Evolutionary conservation across 2,797 vertebrate genomes (phyloP), one percentile per base, ranked within the genome.

Genomic region (Cryptoblepharus egeriae): DNA sequence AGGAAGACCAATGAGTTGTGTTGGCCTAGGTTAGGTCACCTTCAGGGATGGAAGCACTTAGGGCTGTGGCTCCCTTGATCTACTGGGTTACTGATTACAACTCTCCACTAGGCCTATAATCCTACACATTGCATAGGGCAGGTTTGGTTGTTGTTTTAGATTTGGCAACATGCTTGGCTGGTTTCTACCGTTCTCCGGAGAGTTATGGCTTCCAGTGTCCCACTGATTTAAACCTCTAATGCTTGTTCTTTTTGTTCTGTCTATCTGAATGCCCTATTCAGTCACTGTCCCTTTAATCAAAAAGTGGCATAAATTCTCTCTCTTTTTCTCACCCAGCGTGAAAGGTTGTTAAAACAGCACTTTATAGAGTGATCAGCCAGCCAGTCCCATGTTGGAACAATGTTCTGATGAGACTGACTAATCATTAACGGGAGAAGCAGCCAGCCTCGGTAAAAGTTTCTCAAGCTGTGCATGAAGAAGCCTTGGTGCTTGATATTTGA

Each of bases 271-370:
- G 30, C 75, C 24, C 30, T n/a, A 37, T 16, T 5, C 15, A 39
- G 72, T 35, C 18, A 8, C 49, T 74, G 45, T 4, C 2, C 67
- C 69, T 61, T 32, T 55, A 82, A 87, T 80, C 24, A 73, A 65
- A 1, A 65, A 74, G 22, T 8, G n/a, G 26, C 12, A 49, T 77
- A 42, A 78, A 77, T 90, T 55, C 60, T n/a, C 90, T 3, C 3
- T 86, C 82, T 86, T 81, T 52, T n/a, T 88, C 15, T 82, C 28
- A 30, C 45, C 75, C 0, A 22, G 55, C 24, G 15, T 55, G 68
- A 6, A 89, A 83, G 87, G 37, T 81, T 8, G 80, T 57, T 82
- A 35, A 89, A 70, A 72, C 57, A 89, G 80, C 85, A 87, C 35
- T 67, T 79, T 63, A n/a, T 74, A 42, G 83, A 84, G 28, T 60